Evolutionary conservation across 2,797 vertebrate genomes (phyloP).

Genomic region (Gymnoscopelus braueri): DNA sequence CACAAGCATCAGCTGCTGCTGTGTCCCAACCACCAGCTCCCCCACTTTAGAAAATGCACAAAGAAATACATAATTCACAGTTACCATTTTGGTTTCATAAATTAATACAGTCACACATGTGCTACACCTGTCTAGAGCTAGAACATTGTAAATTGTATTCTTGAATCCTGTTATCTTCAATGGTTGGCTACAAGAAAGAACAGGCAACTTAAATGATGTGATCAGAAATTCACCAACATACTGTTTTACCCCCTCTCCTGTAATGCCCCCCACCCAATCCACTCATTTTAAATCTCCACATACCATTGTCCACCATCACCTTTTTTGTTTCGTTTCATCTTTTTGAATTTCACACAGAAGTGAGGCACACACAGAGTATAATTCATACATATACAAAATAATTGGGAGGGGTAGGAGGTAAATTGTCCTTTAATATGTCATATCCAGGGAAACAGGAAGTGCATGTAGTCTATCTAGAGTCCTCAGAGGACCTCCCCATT

Average conservation of each 20-base stretch:
- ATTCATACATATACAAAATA: slow-evolving; percentile 83
- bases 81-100: slow-evolving; percentile 92
- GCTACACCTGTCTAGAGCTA: slow-evolving; percentile 90
- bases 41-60: slow-evolving; percentile 83
- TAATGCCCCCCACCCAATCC: slow-evolving; percentile 66
- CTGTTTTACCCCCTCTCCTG: slow-evolving; percentile 71
- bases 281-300: slow-evolving; percentile 33
- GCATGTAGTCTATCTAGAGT: slow-evolving; percentile 79
- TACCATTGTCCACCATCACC: slow-evolving; percentile 60
- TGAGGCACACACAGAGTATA: slow-evolving; percentile 89
- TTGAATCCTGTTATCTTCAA: slow-evolving; percentile 86
- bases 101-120: slow-evolving; percentile 92
- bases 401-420: slow-evolving; percentile 62
- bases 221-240: slow-evolving; percentile 82
- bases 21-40: slow-evolving; percentile 71
- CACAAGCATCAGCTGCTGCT: slow-evolving; percentile 71
- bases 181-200: slow-evolving; percentile 89
- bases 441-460: slow-evolving; percentile 78
- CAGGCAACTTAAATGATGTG: slow-evolving; percentile 87
- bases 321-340: slow-evolving; percentile 77
- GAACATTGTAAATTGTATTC: slow-evolving; percentile 88
- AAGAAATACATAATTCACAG: slow-evolving; percentile 91
- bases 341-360: slow-evolving; percentile 83
- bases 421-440: slow-evolving; percentile 69
- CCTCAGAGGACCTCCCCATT: slow-evolving; percentile 78